Conservation (phyloP, 2,797 vertebrate genomes). For the Typhlichthys eigenmanni region DNA sequence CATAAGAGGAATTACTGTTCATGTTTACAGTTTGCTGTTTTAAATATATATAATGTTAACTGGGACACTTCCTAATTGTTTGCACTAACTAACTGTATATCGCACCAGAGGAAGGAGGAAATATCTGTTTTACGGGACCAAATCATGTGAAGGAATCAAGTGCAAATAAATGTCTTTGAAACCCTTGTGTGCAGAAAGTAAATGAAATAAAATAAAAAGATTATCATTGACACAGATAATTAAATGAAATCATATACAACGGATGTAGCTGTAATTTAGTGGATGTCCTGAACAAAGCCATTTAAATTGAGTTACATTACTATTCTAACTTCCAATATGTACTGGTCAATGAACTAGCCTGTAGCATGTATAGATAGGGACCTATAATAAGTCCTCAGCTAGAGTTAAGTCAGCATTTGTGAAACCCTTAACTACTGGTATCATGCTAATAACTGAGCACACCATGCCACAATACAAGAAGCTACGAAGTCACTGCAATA, state of each 20-base stretch:
- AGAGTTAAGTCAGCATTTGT: neutral
- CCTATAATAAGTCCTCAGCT: neutral
- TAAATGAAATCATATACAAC: neutral
- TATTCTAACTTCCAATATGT: no score
- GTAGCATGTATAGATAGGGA: no score
- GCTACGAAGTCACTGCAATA: neutral
- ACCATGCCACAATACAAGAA: neutral
- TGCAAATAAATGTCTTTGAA: neutral
- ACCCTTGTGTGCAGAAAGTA: conserved; percentile 8
- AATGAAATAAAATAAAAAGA: conserved; percentile 18
- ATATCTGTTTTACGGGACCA: conserved; percentile 1
- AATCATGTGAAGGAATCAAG: conserved; percentile 16
- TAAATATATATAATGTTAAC: neutral
- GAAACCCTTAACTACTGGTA: neutral
- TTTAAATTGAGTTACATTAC: no score
- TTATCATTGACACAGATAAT: neutral
- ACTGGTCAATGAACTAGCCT: no score
- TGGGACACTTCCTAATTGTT: conserved; percentile 2
- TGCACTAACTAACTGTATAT: conserved; percentile 24
- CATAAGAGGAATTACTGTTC: no score
- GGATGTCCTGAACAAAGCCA: no score
- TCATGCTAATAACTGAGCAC: neutral
- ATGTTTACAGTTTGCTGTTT: no score
- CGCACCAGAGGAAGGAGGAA: neutral
- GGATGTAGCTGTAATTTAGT: no score